phyloP scores from a whole-genome alignment of 23 tunicate species.

The Halocynthia roretzi region DNA sequence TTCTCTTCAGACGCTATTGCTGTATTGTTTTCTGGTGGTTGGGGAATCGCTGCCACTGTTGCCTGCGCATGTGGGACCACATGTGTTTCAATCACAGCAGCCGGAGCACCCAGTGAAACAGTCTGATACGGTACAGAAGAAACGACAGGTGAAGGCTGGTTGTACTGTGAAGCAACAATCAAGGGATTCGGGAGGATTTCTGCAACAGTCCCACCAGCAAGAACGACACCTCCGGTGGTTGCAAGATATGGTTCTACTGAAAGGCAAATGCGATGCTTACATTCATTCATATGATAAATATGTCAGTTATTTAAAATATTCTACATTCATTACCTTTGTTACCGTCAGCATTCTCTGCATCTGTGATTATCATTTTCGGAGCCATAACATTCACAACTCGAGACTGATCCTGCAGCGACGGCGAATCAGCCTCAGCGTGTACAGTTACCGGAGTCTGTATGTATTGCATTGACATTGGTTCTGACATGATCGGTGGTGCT shows the following conservation, averaged over 20 bases:
- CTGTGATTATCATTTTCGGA: constrained; percentile 33
- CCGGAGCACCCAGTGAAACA: background rate
- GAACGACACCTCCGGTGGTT: constrained; percentile 20
- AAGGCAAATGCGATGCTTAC: no score
- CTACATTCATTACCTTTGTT: no score
- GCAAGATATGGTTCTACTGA: background rate
- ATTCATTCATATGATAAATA: no score
- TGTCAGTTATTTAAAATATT: no score
- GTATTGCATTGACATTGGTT: no score
- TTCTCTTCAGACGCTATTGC: no score
- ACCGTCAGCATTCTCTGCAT: no score
- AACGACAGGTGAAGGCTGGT: background rate
- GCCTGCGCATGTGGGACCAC: background rate
- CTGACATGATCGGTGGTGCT: background rate
- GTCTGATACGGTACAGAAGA: constrained; percentile 6
- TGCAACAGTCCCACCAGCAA: constrained; percentile 3
- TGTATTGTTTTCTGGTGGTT: no score
- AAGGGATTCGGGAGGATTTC: constrained; percentile 6
- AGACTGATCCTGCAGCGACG: constrained; percentile 27
- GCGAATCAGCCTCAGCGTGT: background rate
- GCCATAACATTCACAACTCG: constrained; percentile 69
- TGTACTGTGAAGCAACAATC: background rate
- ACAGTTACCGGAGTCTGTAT: background rate
- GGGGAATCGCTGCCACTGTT: no score
- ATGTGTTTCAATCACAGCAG: background rate